Base-by-base conservation (phyloP, 2,888 invertebrate species). In the Chaetogeoica ovagalla region DNA sequence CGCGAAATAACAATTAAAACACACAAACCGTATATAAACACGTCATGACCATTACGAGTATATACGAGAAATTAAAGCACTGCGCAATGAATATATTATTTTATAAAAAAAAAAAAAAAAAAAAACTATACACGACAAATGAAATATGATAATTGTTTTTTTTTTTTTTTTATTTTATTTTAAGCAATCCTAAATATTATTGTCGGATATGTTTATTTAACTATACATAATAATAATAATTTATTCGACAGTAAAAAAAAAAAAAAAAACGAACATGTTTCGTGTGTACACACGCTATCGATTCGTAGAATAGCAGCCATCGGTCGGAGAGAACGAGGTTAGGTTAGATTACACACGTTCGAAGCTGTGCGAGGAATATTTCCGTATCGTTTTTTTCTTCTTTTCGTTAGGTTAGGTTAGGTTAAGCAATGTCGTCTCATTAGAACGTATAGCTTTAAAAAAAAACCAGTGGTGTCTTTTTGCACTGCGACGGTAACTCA, bases 191-290 rank as follows among this genome's bases (percentile, higher is more conserved):
- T 7, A 15, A 39, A 71, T n/a, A n/a, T 71, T 59, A 71, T 9
- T 59, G 17, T 17, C 8, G 15, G 15, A 60, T 72, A 72, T 30
- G 30, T 60, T 59, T 23, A 59, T 43, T 72, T 60, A 60, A 72
- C 17, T 43, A 23, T 60, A 43, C n/a, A n/a, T n/a, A n/a, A n/a
- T n/a, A n/a, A n/a, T 43, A 43, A 43, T 43, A 60, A 30, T 72
- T 72, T 72, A 72, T 72, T 72, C 43, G 43, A 17, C 21, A 23
- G 43, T 60, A 60, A 72, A 72, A 72, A n/a, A 43, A 43, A 30
- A 30, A 30, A 1, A 30, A 43, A 30, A 30, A 30, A 1, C 1
- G 30, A 30, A 30, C 30, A 30, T 30, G 4, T 30, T 30, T 30
- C 30, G 30, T 4, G 30, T 30, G 4, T 4, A 30, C 30, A 30